Conservation (phyloP, 2,797 vertebrate genomes). For the Pipistrellus pygmaeus region DNA sequence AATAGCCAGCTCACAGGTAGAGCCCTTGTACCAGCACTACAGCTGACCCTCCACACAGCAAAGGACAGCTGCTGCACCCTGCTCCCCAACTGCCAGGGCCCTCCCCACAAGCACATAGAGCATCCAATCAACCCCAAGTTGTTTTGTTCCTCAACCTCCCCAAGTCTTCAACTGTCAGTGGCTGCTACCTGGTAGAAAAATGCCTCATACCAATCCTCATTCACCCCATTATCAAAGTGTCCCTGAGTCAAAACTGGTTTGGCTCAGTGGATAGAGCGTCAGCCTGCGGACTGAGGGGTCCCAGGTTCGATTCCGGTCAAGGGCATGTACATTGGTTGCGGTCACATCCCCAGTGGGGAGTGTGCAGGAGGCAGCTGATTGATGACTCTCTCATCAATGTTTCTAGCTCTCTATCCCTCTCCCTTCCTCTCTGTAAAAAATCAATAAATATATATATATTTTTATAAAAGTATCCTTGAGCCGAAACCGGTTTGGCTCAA, state of each 20-base stretch:
- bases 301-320: no score
- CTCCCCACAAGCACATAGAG: neutral
- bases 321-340: no score
- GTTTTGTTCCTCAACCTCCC: neutral
- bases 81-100: neutral
- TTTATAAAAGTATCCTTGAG: neutral
- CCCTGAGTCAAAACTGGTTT: neutral
- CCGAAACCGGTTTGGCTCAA: no score
- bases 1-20: neutral
- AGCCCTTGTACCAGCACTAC: neutral
- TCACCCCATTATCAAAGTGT: neutral
- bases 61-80: neutral
- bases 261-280: no score
- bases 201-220: neutral
- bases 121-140: neutral
- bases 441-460: no score
- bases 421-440: no score
- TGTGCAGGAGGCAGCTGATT: no score
- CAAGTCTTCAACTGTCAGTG: neutral
- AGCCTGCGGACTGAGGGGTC: no score
- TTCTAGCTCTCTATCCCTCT: no score
- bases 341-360: no score
- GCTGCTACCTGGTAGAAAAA: neutral
- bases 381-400: no score
- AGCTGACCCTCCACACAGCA: neutral